Evolutionary conservation across 2,888 invertebrate genomes (phyloP).

Genomic region (Myopa tessellatipennis): DNA sequence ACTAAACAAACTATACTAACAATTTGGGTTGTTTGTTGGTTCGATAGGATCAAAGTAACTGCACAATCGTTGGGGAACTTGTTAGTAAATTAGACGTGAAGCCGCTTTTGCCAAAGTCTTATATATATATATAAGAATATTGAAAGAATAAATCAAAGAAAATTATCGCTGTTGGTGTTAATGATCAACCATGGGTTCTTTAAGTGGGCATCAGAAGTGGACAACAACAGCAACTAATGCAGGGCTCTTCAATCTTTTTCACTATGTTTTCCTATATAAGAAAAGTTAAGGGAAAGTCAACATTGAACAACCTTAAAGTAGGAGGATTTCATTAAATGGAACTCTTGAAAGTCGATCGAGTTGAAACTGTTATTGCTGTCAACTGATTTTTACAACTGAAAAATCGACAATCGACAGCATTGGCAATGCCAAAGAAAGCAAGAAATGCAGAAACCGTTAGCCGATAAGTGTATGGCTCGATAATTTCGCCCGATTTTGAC

Average conservation of each 20-base stretch:
- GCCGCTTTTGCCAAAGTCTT: constrained; percentile 15
- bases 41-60: neutral
- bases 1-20: neutral
- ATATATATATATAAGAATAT: too few species aligned
- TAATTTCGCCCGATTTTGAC: constrained; percentile 19
- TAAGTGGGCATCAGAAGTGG: neutral
- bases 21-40: neutral
- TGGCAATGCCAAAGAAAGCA: neutral
- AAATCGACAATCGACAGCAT: neutral
- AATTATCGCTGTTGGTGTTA: constrained; percentile 37
- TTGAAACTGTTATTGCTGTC: too few species aligned
- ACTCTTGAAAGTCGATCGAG: neutral
- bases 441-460: neutral
- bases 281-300: neutral
- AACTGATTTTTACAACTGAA: neutral
- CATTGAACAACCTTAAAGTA: neutral
- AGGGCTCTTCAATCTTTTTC: constrained; percentile 24
- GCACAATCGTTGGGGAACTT: neutral
- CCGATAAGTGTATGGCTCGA: neutral
- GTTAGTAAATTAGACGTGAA: constrained; percentile 31
- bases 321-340: neutral
- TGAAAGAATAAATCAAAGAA: constrained; percentile 27
- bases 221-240: neutral
- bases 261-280: neutral
- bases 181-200: constrained; percentile 32